phyloP scores from a whole-genome alignment of 2,113 vertebrate species.

The Coptodon bakossiorum region DNA sequence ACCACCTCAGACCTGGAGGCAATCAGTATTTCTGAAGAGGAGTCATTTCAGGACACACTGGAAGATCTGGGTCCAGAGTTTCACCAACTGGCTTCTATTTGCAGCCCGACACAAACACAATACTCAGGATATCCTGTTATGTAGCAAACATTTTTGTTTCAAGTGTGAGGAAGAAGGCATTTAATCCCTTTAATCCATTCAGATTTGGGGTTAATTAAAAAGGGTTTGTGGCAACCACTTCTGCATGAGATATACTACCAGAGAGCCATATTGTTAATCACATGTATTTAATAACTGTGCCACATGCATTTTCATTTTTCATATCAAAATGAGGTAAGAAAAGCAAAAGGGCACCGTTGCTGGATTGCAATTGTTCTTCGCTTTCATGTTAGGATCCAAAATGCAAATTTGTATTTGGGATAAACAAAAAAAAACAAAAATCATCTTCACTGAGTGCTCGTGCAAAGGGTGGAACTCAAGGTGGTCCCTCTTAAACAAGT shows the following conservation, averaged over 20 bases:
- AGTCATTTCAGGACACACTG: not conserved
- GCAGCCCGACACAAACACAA: not conserved
- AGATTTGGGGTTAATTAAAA: not conserved
- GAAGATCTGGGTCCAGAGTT: not conserved
- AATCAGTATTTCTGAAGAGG: not conserved
- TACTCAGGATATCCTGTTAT: not conserved
- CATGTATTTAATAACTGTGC: conserved; percentile 43
- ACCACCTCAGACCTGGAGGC: not conserved
- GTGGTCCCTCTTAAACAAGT: conserved; percentile 39
- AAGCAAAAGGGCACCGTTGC: not conserved
- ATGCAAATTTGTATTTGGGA: not conserved
- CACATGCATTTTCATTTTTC: conserved; percentile 9
- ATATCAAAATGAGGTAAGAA: not conserved
- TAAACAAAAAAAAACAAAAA: not conserved
- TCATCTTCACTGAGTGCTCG: conserved; percentile 41
- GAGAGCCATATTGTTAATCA: not conserved
- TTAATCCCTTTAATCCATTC: not conserved
- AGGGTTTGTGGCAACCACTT: not conserved
- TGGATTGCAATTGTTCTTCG: conserved; percentile 13
- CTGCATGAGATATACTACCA: not conserved
- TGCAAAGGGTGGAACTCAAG: not conserved
- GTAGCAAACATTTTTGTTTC: not conserved
- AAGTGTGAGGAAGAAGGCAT: not conserved
- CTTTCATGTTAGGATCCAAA: not conserved
- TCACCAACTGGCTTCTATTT: not conserved